Conservation (phyloP, 2,888 invertebrate genomes). For the Lycaena phlaeas region DNA sequence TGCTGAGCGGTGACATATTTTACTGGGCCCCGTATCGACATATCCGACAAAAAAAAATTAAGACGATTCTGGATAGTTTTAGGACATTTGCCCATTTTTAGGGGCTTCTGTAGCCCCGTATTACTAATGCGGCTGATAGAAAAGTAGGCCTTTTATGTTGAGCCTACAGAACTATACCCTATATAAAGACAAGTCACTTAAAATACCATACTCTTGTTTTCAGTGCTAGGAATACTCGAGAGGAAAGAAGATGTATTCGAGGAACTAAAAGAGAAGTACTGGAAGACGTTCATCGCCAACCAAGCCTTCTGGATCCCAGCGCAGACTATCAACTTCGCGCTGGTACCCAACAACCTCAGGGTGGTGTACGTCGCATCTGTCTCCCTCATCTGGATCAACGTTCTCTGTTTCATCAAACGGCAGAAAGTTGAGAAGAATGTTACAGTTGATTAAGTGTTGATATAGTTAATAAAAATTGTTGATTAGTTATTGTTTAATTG, state of each 20-base stretch:
- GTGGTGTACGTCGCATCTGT: conserved; percentile 85
- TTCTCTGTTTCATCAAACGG: conserved; percentile 86
- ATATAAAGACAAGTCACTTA: neutral
- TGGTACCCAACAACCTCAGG: conserved; percentile 80
- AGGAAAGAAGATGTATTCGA: conserved; percentile 77
- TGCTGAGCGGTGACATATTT: no score
- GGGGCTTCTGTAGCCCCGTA: no score
- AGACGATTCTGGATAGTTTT: no score
- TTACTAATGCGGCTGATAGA: no score
- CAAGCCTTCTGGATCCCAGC: conserved; percentile 89
- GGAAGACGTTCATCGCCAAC: conserved; percentile 80
- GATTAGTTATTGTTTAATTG: no score
- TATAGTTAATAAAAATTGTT: no score
- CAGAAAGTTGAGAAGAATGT: conserved; percentile 35
- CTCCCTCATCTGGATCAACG: conserved; percentile 88
- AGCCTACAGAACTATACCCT: neutral
- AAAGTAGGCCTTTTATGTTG: no score
- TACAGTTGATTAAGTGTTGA: no score
- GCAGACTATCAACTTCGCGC: conserved; percentile 83
- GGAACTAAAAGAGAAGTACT: conserved; percentile 81
- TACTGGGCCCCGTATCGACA: no score
- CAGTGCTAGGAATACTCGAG: conserved; percentile 79
- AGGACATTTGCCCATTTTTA: no score
- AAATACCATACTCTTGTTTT: conserved; percentile 6
- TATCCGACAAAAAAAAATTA: no score